Percentiles rank a stretch among this genome's conserved stretches.
Evolutionary conservation across 2,113 vertebrate genomes (phyloP).

Genomic region (Arenaria interpres): DNA sequence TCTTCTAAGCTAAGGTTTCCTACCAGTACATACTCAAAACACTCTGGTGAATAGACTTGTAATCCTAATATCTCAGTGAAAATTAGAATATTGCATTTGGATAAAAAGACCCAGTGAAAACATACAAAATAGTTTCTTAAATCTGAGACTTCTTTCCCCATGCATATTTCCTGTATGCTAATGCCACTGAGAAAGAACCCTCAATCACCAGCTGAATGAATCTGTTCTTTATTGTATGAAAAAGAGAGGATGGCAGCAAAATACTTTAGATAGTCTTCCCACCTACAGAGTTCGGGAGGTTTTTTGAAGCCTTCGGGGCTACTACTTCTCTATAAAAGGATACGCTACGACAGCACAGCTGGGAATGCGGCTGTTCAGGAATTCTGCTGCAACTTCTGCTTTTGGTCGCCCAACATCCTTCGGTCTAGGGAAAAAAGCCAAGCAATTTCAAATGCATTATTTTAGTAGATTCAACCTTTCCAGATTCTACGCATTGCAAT

Average conservation of each 20-base stretch:
- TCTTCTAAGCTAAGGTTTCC: not conserved
- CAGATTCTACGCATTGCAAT: not conserved
- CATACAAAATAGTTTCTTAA: not conserved
- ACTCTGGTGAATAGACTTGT: not conserved
- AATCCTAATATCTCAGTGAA: not conserved
- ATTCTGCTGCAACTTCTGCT: constrained; percentile 94
- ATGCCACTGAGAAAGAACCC: not conserved
- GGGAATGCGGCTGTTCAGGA: constrained; percentile 89
- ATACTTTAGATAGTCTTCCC: constrained; percentile 1
- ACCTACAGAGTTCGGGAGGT: not conserved
- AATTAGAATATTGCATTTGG: not conserved
- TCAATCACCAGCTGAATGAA: not conserved
- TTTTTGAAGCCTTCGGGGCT: not conserved
- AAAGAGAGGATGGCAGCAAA: not conserved
- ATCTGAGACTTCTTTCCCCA: not conserved
- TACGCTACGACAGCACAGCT: constrained; percentile 91
- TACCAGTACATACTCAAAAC: not conserved
- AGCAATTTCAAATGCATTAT: not conserved
- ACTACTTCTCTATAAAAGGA: constrained; percentile 76
- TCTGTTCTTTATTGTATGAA: not conserved
- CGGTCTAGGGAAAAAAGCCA: constrained; percentile 74
- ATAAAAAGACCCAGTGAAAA: not conserved
- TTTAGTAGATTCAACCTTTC: not conserved
- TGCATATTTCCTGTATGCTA: not conserved
- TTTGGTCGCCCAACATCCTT: constrained; percentile 95